Evolutionary conservation across 2,888 invertebrate species (phyloP).

Genomic region (Pinctada fucata): DNA sequence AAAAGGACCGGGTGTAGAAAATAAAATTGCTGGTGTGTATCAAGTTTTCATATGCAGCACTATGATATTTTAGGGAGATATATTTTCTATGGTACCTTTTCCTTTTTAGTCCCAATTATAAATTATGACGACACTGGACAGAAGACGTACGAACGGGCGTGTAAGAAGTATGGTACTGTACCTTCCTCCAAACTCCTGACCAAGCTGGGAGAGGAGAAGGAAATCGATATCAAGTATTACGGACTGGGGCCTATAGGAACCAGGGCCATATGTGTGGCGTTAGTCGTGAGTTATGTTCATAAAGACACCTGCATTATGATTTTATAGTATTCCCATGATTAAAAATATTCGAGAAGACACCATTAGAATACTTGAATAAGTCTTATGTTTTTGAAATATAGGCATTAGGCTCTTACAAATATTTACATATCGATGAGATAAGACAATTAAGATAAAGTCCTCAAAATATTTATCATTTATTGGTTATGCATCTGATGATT

Average conservation of each 20-base stretch:
- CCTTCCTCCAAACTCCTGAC: slow-evolving; percentile 63
- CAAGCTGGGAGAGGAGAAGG: slow-evolving; percentile 56
- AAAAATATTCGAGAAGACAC: no score
- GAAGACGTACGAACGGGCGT: slow-evolving; percentile 67
- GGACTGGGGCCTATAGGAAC: slow-evolving; percentile 68
- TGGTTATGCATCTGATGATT: no score
- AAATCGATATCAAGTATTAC: slow-evolving; percentile 68
- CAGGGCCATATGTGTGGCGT: slow-evolving; percentile 69
- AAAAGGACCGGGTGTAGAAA: background rate
- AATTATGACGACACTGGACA: slow-evolving; percentile 70
- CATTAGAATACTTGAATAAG: no score
- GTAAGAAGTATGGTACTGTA: slow-evolving; percentile 63
- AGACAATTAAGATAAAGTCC: no score
- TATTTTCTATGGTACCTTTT: background rate
- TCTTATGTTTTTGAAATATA: no score
- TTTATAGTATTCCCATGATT: no score
- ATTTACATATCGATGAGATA: no score
- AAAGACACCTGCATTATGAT: no score
- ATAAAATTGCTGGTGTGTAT: background rate
- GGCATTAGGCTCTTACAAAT: no score
- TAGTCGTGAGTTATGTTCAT: slow-evolving; percentile 62
- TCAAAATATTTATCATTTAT: no score
- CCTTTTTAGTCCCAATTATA: slow-evolving; percentile 48
- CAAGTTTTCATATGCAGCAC: background rate
- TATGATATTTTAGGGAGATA: background rate